phyloP scores from a whole-genome alignment of 2,113 vertebrate species.

The Phyllostomus discolor region DNA sequence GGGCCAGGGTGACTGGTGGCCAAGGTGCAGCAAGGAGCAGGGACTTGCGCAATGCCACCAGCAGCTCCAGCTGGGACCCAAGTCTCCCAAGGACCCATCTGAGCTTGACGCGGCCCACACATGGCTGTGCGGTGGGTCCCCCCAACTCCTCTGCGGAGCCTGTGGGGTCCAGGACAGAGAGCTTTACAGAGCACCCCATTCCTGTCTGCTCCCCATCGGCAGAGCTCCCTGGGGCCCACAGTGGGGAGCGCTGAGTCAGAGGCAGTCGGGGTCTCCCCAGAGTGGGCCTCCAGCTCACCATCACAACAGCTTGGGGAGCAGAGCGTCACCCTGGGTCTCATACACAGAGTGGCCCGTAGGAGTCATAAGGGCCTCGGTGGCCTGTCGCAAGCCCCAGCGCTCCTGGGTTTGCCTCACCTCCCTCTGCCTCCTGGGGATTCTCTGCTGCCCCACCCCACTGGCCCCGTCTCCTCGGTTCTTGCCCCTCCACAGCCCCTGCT shows the following conservation, averaged over 20 bases:
- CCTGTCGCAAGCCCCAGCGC: not conserved
- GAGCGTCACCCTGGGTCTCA: constrained; percentile 62
- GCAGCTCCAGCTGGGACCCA: not conserved
- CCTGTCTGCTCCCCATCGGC: not conserved
- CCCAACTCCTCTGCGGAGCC: not conserved
- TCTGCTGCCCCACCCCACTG: not conserved
- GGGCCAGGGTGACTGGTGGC: not conserved
- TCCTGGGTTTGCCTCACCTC: rapidly evolving
- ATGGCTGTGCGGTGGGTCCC: not conserved
- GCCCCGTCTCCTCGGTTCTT: not conserved
- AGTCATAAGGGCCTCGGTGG: constrained; percentile 53
- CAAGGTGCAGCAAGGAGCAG: not conserved
- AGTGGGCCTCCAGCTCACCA: constrained; percentile 58
- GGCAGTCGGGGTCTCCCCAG: not conserved
- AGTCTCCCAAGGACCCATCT: not conserved
- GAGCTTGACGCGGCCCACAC: not conserved
- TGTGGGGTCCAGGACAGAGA: not conserved
- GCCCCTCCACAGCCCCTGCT: not conserved
- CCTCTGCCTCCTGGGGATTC: not conserved
- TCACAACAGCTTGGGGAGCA: constrained; percentile 72
- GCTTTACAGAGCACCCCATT: not conserved
- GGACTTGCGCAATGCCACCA: not conserved
- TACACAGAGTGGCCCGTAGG: constrained; percentile 75
- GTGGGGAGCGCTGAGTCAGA: not conserved
- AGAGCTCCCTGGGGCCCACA: not conserved